These are phyloP conservation scores for Arctia plantaginis DNA, from an alignment of 2,888 invertebrate genomes.

Conservation along the genomic window DNA sequence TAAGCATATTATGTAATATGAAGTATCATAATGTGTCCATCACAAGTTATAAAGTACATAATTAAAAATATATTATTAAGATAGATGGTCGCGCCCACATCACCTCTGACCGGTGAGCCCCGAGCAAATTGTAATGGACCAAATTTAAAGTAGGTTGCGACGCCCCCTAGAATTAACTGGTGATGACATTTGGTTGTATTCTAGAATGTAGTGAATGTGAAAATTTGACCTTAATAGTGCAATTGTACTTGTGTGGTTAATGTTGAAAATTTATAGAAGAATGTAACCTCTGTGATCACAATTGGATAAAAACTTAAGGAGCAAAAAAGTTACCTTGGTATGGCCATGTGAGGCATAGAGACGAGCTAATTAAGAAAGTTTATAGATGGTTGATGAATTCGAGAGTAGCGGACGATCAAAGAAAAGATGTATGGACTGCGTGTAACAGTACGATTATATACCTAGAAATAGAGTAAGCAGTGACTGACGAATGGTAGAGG, in stretches of 20 bases:
- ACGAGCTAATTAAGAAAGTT: no score
- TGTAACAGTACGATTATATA: no score
- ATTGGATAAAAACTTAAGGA: neutral
- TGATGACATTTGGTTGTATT: neutral
- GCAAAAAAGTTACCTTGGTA: no score
- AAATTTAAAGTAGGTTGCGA: conserved; percentile 4
- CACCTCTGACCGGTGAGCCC: conserved; percentile 20
- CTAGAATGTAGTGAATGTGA: neutral
- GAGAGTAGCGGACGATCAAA: no score
- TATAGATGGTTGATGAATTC: no score
- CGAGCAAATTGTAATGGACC: conserved; percentile 4
- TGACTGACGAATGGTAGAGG: no score
- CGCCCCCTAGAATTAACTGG: neutral
- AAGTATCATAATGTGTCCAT: neutral
- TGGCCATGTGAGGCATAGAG: no score
- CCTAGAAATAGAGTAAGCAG: no score
- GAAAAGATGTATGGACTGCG: no score
- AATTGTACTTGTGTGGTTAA: neutral
- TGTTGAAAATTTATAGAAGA: neutral
- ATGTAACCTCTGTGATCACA: neutral
- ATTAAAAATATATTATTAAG: conserved; percentile 22
- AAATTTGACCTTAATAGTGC: neutral
- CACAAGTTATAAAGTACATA: conserved; percentile 5
- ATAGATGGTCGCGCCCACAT: conserved; percentile 5
- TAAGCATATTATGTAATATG: conserved; percentile 5